These are phyloP conservation scores for Coelopa pilipes DNA, from an alignment of 2,888 invertebrate genomes.

Conservation along the genomic window DNA sequence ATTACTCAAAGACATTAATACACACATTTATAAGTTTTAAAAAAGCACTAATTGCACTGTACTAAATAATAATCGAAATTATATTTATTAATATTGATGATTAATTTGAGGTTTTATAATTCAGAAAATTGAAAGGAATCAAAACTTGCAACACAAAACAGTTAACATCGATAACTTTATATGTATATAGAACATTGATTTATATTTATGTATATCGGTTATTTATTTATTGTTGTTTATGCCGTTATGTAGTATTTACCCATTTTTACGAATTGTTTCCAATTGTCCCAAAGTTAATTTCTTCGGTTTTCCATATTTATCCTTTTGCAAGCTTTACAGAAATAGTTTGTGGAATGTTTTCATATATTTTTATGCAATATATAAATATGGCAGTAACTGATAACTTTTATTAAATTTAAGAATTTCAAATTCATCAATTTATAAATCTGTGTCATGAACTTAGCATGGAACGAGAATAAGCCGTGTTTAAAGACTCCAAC, in stretches of 20 bases:
- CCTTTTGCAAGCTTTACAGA: conserved; percentile 87
- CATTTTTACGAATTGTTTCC: conserved; percentile 79
- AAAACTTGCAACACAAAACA: conserved; percentile 24
- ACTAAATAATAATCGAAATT: neutral
- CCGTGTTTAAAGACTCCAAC: neutral
- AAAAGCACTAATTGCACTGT: too few relatives aligned
- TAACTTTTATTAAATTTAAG: conserved; percentile 38
- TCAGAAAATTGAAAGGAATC: neutral
- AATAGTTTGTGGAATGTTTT: conserved; percentile 62
- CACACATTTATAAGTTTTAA: neutral
- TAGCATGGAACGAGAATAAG: conserved; percentile 19
- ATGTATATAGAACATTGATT: neutral
- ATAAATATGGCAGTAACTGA: conserved; percentile 17
- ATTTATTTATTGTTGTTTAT: conserved; percentile 4
- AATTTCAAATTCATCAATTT: conserved; percentile 39
- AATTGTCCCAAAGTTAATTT: conserved; percentile 81
- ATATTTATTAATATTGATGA: neutral
- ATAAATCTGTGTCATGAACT: conserved; percentile 38
- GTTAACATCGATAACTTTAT: conserved; percentile 1
- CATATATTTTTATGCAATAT: conserved; percentile 37
- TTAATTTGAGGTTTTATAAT: neutral
- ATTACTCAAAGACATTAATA: neutral
- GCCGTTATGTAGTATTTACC: conserved; percentile 71
- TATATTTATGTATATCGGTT: neutral
- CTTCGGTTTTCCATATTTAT: conserved; percentile 85